phyloP scores from a whole-genome alignment of 2,888 invertebrate species.

The Lacanobia oleracea region DNA sequence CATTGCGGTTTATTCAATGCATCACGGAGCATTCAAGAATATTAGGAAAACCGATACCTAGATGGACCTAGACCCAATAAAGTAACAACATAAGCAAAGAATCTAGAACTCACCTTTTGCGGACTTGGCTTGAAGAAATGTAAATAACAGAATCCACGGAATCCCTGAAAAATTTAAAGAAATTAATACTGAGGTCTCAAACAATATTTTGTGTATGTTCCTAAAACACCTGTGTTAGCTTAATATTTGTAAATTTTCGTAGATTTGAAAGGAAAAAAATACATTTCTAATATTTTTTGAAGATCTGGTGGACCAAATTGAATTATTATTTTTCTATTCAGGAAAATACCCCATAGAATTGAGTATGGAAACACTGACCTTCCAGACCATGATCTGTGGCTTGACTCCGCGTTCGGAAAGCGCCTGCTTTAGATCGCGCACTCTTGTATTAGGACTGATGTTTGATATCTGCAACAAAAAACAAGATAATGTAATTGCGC shows the following conservation, averaged over 20 bases:
- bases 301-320: too few species aligned
- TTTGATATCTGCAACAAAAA: slow-evolving; percentile 91
- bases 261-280: too few species aligned
- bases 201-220: not conserved
- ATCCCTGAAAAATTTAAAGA: slow-evolving; percentile 82
- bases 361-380: slow-evolving; percentile 77
- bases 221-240: too few species aligned
- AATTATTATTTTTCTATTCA: too few species aligned
- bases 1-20: too few species aligned
- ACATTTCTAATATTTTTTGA: too few species aligned
- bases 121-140: slow-evolving; percentile 93
- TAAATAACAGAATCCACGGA: slow-evolving; percentile 93
- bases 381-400: slow-evolving; percentile 94
- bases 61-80: too few species aligned
- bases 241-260: too few species aligned
- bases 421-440: slow-evolving; percentile 94
- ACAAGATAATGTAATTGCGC: too few species aligned
- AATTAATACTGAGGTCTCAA: not conserved
- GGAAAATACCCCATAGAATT: not conserved
- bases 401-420: slow-evolving; percentile 94
- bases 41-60: too few species aligned
- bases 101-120: slow-evolving; percentile 78
- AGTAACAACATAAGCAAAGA: not conserved
- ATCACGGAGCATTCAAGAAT: too few species aligned
- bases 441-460: slow-evolving; percentile 93